Base-by-base conservation (phyloP, 2,888 invertebrate species). In the Oligia fasciuncula region DNA sequence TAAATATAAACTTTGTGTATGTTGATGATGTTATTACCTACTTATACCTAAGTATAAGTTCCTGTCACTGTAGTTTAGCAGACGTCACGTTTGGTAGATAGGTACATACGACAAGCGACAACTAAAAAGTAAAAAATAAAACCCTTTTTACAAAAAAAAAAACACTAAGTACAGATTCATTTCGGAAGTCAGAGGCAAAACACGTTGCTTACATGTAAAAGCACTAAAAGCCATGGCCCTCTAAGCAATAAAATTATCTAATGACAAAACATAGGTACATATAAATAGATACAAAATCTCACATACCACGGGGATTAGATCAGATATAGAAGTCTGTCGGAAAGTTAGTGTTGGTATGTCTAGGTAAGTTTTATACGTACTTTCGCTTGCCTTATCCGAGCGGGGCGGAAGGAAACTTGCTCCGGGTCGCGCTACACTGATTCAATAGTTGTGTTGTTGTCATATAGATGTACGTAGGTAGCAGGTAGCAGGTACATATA, bases 401-500 rank as follows among this genome's bases (percentile, higher is more conserved):
- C 80, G 80, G 49, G 68, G 79, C 83, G 86, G 88, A 87, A 85
- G 88, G 83, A 81, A 87, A 88, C 86, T 87, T 83, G 72, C 74
- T 79, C 77, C 74, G 77, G 77, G 71, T 76, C 68, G 65, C 67
- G 80, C 80, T 51, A 81, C 71, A 81, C 87, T 79, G 80, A 77
- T 80, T 85, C 77, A 63, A 79, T 87, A 85, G 73, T 77, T 79
- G 68, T 79, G 79, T 71, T 70, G 83, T 71, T 67, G 77, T 75
- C 69, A 75, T 74, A 75, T 71, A 76, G 19, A 35, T 65, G 14
- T n/a, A 60, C 2, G 62, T 67, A 72, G 14, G 14, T 63, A 60
- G 23, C 5, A 49, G n/a, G n/a, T 62, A 63, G 13, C 29, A 29
- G 29, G 29, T 29, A 29, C 29, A 29, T 29, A 29, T 40, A n/a